A percentile compares a stretch with the other conserved stretches of the same genome.
Conservation (phyloP, 1,140 invertebrate genomes). For the Scaptomyza pallida region DNA sequence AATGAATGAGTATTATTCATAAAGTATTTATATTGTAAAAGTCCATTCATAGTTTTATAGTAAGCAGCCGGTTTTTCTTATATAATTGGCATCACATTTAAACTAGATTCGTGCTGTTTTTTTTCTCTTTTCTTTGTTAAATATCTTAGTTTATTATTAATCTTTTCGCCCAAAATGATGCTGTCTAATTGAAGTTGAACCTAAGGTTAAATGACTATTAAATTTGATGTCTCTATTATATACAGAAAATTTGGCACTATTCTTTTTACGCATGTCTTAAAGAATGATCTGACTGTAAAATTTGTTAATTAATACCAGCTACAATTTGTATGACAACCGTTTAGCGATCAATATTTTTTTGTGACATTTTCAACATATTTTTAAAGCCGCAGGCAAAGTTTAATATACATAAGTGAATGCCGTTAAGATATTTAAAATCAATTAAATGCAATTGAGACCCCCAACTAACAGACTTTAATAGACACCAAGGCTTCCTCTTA, state of each 20-base stretch:
- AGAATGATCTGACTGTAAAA: neutral
- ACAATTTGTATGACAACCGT: conserved; percentile 8
- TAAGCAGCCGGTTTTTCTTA: neutral
- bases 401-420: conserved; percentile 31
- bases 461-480: conserved; percentile 36
- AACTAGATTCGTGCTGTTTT: neutral
- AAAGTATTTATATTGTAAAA: neutral
- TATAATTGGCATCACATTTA: neutral
- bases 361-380: conserved; percentile 2
- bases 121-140: neutral
- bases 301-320: neutral
- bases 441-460: conserved; percentile 52
- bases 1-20: conserved; percentile 1
- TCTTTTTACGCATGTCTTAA: neutral
- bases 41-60: neutral
- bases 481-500: conserved; percentile 27
- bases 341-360: conserved; percentile 8
- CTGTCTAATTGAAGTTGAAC: conserved; percentile 71
- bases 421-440: conserved; percentile 62
- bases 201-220: conserved; percentile 72
- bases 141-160: conserved; percentile 12
- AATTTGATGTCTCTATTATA: conserved; percentile 61
- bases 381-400: conserved; percentile 13
- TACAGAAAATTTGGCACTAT: conserved; percentile 45
- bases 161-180: conserved; percentile 32